Percentiles rank a stretch among this genome's conserved stretches.
These are phyloP conservation scores for Porites cylindrica DNA, from an alignment of 92 coral and sea anemone genomes.

Conservation along the genomic window DNA sequence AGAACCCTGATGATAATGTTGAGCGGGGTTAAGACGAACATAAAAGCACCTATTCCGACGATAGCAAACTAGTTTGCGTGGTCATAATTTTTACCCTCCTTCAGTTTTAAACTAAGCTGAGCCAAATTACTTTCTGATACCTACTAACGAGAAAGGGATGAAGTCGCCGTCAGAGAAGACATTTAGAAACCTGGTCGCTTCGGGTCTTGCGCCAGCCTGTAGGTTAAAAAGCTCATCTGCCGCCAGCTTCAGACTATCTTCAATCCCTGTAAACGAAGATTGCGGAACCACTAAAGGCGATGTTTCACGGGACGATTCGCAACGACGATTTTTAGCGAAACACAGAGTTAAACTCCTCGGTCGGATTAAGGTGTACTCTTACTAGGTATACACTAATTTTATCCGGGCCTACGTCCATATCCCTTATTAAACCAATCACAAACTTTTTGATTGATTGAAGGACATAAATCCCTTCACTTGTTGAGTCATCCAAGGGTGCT, in stretches of 20 bases:
- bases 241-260: slow-evolving; percentile 14
- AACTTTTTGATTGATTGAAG: slow-evolving; percentile 1
- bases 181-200: slow-evolving; percentile 22
- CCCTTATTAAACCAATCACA: neutral
- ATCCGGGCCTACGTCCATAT: neutral
- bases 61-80: no score
- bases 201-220: slow-evolving; percentile 16
- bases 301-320: no score
- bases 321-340: no score
- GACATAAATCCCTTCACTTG: neutral
- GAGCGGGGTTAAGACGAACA: no score
- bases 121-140: neutral
- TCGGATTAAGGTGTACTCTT: neutral
- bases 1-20: no score
- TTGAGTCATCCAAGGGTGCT: slow-evolving; percentile 1
- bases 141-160: neutral
- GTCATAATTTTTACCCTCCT: no score
- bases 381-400: slow-evolving; percentile 6
- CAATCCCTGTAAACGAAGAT: slow-evolving; percentile 1
- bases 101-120: no score
- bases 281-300: neutral
- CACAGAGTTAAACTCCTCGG: neutral
- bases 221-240: neutral
- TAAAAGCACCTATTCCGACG: no score
- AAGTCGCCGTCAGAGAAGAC: slow-evolving; percentile 38